phyloP scores from a whole-genome alignment of 2,113 vertebrate species.

The Cyanoderma ruficeps region DNA sequence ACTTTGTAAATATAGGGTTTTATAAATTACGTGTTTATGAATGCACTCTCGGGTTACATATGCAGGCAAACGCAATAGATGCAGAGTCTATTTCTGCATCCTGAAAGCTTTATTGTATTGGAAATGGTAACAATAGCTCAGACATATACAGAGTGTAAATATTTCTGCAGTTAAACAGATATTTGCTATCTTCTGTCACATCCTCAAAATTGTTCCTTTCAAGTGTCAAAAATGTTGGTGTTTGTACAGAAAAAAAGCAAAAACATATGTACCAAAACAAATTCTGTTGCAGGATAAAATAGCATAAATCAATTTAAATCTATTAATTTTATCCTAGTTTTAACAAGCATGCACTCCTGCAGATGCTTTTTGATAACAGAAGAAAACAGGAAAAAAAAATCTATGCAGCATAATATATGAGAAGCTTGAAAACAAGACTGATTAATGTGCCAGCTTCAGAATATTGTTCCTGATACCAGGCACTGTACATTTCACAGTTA shows the following conservation, averaged over 20 bases:
- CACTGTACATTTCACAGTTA: constrained; percentile 78
- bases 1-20: neutral
- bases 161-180: constrained; percentile 65
- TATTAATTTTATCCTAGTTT: constrained; percentile 72
- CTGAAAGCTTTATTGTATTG: constrained; percentile 13
- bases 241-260: constrained; percentile 64
- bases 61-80: neutral
- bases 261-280: constrained; percentile 74
- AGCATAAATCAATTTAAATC: constrained; percentile 70
- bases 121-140: constrained; percentile 45
- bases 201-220: constrained; percentile 66
- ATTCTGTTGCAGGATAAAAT: constrained; percentile 69
- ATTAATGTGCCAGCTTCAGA: constrained; percentile 76
- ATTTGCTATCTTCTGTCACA: constrained; percentile 66
- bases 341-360: constrained; percentile 66
- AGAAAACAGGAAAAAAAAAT: constrained; percentile 57
- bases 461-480: constrained; percentile 75
- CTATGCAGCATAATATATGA: constrained; percentile 70
- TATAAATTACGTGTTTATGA: neutral
- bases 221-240: constrained; percentile 73
- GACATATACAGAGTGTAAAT: constrained; percentile 57
- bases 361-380: constrained; percentile 74
- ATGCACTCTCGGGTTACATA: neutral
- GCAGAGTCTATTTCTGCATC: neutral
- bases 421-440: constrained; percentile 74